Evolutionary conservation across 2,113 vertebrate species (phyloP).

Genomic region (Pleuronectes platessa): DNA sequence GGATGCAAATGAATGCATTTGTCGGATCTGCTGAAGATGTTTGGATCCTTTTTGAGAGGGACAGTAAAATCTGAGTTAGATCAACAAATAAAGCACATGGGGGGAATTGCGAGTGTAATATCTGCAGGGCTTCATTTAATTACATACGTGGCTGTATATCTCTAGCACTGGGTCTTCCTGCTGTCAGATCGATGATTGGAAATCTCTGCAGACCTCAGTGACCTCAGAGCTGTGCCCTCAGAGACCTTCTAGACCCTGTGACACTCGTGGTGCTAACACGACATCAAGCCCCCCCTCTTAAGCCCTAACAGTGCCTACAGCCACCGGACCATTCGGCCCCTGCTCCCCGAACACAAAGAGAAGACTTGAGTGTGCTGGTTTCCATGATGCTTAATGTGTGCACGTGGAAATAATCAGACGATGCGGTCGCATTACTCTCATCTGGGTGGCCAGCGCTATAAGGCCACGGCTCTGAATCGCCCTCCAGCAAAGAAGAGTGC

Average conservation of each 20-base stretch:
- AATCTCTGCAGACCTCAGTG: constrained; percentile 26
- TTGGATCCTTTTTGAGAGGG: too few species aligned
- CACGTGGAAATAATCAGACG: constrained; percentile 52
- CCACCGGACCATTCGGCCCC: background rate
- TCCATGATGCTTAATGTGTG: constrained; percentile 5
- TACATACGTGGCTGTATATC: background rate
- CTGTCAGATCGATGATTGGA: constrained; percentile 32
- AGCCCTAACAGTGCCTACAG: constrained; percentile 29
- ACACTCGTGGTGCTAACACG: constrained; percentile 34
- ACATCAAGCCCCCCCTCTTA: constrained; percentile 7
- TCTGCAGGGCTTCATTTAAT: background rate
- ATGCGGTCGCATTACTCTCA: constrained; percentile 45
- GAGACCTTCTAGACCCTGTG: constrained; percentile 1
- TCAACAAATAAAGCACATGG: too few species aligned
- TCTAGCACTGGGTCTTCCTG: constrained; percentile 20
- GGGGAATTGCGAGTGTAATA: background rate
- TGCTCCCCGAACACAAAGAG: constrained; percentile 11
- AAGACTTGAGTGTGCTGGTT: background rate
- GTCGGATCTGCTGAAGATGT: too few species aligned
- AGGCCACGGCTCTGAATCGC: constrained; percentile 57
- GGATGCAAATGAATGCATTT: too few species aligned
- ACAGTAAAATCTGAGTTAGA: too few species aligned
- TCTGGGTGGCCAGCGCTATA: constrained; percentile 42
- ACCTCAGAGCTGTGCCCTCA: constrained; percentile 29
- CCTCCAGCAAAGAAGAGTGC: constrained; percentile 62